These are phyloP conservation scores for Netelia inedita DNA, from an alignment of 2,888 invertebrate genomes.

Conservation along the genomic window DNA sequence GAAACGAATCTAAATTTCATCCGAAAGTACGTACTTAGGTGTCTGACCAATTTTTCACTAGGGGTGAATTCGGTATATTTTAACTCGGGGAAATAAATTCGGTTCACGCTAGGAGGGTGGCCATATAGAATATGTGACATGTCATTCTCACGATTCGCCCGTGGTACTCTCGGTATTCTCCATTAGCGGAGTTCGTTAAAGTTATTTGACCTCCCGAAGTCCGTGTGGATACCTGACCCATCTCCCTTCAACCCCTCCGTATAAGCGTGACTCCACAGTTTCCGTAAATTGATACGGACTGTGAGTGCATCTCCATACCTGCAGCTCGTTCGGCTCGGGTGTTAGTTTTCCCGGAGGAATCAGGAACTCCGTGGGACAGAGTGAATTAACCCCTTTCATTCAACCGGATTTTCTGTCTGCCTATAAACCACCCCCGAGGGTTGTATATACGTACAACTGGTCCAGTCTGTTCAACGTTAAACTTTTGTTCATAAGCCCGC, in stretches of 20 bases:
- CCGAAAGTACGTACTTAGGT: no score
- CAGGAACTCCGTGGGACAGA: slow-evolving; percentile 40
- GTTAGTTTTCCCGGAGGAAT: slow-evolving; percentile 32
- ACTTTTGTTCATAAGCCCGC: slow-evolving; percentile 57
- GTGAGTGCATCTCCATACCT: slow-evolving; percentile 26
- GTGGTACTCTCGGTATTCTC: slow-evolving; percentile 47
- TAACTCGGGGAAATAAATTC: not conserved
- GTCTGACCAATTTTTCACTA: not conserved
- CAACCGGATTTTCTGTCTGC: slow-evolving; percentile 20
- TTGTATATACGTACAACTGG: not conserved
- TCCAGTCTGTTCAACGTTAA: slow-evolving; percentile 32
- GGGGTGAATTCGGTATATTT: not conserved
- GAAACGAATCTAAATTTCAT: no score
- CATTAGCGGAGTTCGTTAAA: slow-evolving; percentile 58
- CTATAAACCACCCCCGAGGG: not conserved
- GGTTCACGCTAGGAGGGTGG: not conserved
- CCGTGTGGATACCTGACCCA: slow-evolving; percentile 11
- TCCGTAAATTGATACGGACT: slow-evolving; percentile 39
- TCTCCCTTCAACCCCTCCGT: not conserved
- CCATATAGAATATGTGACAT: slow-evolving; percentile 29
- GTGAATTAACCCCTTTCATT: slow-evolving; percentile 51
- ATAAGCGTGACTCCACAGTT: slow-evolving; percentile 19
- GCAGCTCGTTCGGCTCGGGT: slow-evolving; percentile 5
- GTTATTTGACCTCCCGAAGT: slow-evolving; percentile 42
- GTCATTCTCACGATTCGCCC: slow-evolving; percentile 34